Evolutionary conservation across 1,140 invertebrate genomes (phyloP).

Genomic region (Trichonephila clavipes): DNA sequence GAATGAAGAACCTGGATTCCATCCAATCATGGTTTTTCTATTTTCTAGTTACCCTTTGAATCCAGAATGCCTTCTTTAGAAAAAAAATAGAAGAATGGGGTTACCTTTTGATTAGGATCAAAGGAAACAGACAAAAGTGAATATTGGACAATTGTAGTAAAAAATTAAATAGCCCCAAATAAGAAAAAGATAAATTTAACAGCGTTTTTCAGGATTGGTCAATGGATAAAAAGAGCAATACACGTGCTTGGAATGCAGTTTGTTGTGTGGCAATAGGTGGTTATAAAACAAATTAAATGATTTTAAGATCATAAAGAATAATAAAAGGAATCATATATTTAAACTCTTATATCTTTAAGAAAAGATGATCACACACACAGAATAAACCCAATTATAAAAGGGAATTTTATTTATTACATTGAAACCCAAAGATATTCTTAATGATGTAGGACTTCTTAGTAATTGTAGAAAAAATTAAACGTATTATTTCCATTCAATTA

Average conservation of each 20-base stretch:
- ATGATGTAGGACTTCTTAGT: no score
- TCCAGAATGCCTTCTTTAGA: background rate
- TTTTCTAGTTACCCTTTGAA: background rate
- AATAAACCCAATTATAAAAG: no score
- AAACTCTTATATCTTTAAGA: no score
- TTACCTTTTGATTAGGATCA: background rate
- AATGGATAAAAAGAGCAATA: background rate
- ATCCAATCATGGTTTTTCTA: background rate
- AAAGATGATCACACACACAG: no score
- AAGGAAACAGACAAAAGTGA: background rate
- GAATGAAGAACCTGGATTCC: background rate
- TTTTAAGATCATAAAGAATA: no score
- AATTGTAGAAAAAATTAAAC: no score
- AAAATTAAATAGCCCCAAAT: conserved; percentile 26
- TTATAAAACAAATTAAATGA: no score
- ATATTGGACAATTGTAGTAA: background rate
- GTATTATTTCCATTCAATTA: no score
- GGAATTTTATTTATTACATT: no score
- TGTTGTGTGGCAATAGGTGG: background rate
- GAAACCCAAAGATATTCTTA: no score
- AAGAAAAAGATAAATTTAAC: background rate
- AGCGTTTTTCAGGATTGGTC: background rate
- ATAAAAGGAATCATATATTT: no score
- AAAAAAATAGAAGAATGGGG: background rate
- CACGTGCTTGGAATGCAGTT: background rate